Conservation (phyloP, 2,888 invertebrate species). For the Aleiodes leptofemur region DNA sequence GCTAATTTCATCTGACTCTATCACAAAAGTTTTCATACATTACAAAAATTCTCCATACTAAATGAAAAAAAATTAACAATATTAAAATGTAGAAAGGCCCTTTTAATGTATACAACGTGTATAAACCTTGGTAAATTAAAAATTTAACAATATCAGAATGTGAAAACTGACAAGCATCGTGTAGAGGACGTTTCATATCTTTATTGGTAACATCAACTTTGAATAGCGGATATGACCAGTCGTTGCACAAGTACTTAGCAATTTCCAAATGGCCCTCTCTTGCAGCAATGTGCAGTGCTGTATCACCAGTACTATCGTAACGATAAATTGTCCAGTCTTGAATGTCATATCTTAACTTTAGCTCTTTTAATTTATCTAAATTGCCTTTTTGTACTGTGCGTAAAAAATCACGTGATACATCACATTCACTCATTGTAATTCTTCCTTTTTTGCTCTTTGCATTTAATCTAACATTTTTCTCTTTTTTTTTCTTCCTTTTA, state of each 20-base stretch:
- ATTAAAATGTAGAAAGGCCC: not conserved
- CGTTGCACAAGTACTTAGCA: slow-evolving; percentile 70
- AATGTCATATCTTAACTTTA: slow-evolving; percentile 51
- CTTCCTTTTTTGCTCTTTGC: too few relatives aligned
- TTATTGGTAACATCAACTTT: slow-evolving; percentile 74
- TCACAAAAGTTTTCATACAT: too few relatives aligned
- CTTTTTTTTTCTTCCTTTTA: too few relatives aligned
- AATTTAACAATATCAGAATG: slow-evolving; percentile 74
- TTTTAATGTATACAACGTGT: slow-evolving; percentile 5
- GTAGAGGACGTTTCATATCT: slow-evolving; percentile 80
- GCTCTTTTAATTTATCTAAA: slow-evolving; percentile 50
- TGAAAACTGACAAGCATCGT: slow-evolving; percentile 80
- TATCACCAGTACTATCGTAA: slow-evolving; percentile 71
- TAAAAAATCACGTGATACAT: slow-evolving; percentile 58
- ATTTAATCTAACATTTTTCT: too few relatives aligned
- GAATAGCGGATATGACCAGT: slow-evolving; percentile 62
- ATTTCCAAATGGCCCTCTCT: slow-evolving; percentile 76
- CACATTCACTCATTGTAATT: not conserved
- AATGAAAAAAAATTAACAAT: slow-evolving; percentile 1
- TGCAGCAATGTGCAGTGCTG: slow-evolving; percentile 77
- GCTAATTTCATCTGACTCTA: too few relatives aligned
- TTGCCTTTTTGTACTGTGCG: slow-evolving; percentile 62
- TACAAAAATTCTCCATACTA: not conserved
- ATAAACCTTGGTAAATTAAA: slow-evolving; percentile 73
- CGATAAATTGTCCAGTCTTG: slow-evolving; percentile 65